Evolutionary conservation across 2,113 vertebrate species (phyloP), one percentile per base, ranked within the genome.

Genomic region (Dipodomys spectabilis): DNA sequence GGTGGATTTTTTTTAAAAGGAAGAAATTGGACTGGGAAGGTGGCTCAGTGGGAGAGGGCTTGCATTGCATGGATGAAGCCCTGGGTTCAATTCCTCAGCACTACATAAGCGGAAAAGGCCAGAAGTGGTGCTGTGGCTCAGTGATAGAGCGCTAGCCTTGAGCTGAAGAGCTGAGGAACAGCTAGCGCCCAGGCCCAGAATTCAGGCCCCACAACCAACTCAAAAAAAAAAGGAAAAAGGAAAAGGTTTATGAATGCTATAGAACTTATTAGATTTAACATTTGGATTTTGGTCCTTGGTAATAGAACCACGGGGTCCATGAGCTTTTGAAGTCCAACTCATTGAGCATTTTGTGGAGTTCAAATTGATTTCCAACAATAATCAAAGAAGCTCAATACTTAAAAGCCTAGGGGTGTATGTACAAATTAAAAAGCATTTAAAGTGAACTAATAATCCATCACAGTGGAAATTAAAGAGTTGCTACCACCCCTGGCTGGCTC

Each of bases 381-480:
- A 95, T 92, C 94, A 94, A 95, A 94, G 78, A 39, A 90, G 71
- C 79, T 90, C 7, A 1, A 85, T 92, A 90, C 93, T 93, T 93
- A 82, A 95, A 95, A 93, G 90, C 89, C 89, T 92, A 28, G 0
- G 71, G 93, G 94, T 62, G 69, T 53, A 44, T 64, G 74, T 91
- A 95, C 92, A 94, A 94, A 95, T 96, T 94, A 94, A 97, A 96
- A 62, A 89, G 86, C 80, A 85, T 82, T 95, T 84, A 92, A 87
- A 90, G 60, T 69, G 78, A 96, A 90, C 82, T 75, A 94, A 95
- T 91, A 96, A 97, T 93, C 91, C 62, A 94, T 92, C 94, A 92
- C 81, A 45, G 87, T 87, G 49, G 84, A 94, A 97, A 96, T 89
- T 94, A 94, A 92, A 95, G 92, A 96, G 88, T 87, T 95, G 85